Conservation (phyloP, 2,888 invertebrate genomes). For the Cryptocheilus praepositus region DNA sequence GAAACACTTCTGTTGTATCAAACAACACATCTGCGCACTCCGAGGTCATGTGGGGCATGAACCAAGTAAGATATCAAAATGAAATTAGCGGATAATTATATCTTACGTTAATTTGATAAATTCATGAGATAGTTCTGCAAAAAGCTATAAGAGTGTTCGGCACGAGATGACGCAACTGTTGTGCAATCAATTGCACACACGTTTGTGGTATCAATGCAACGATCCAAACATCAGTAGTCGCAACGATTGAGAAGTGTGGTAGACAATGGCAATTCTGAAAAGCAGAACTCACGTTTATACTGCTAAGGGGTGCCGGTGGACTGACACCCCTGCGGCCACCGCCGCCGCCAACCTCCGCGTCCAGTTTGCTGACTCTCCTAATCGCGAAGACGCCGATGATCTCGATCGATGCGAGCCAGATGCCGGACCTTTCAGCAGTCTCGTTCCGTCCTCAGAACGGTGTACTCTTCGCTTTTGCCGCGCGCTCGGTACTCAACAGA, state of each 20-base stretch:
- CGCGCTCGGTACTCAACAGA: neutral
- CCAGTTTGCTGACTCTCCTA: slow-evolving; percentile 65
- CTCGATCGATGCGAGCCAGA: slow-evolving; percentile 21
- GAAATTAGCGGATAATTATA: too few species aligned
- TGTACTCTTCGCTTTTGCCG: neutral
- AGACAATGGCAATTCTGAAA: neutral
- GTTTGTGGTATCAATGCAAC: neutral
- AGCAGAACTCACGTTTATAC: slow-evolving; percentile 67
- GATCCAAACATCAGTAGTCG: too few species aligned
- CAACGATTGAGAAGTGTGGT: too few species aligned
- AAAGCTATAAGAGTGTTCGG: too few species aligned
- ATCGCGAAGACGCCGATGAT: slow-evolving; percentile 24
- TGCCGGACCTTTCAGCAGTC: slow-evolving; percentile 9
- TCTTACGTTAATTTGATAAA: too few species aligned
- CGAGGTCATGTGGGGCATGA: too few species aligned
- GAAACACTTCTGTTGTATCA: too few species aligned
- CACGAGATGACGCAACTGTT: too few species aligned
- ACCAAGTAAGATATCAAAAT: too few species aligned
- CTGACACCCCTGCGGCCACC: slow-evolving; percentile 71
- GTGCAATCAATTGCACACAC: too few species aligned
- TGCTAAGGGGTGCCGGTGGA: slow-evolving; percentile 67
- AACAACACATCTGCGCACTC: too few species aligned
- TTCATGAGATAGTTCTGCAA: too few species aligned
- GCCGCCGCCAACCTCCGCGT: slow-evolving; percentile 71
- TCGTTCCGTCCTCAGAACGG: slow-evolving; percentile 17